Evolutionary conservation across 2,113 vertebrate species (phyloP), one percentile per base, ranked within the genome.

Genomic region (Aegotheles bennettii): DNA sequence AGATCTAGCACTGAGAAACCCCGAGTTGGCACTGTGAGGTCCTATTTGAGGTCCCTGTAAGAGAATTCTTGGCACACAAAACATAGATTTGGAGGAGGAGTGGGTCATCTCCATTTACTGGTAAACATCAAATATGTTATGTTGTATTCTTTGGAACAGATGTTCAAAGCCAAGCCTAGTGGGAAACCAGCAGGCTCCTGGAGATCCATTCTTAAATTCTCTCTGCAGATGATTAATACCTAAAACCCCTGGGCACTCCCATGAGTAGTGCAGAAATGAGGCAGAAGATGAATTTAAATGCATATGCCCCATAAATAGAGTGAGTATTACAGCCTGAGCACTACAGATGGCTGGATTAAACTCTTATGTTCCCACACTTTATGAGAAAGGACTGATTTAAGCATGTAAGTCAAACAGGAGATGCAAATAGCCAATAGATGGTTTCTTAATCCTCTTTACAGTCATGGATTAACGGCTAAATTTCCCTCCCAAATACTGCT

Each of bases 401-500:
- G 5, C 17, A 89, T 16, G 35, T 60, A 50, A 26, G 23, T 35
- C 2, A 1, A 89, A 65, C 40, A 91, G 36, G n/a, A 92, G 63
- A 65, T 69, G 90, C 75, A 83, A 83, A 56, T 6, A 93, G 10
- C n/a, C 67, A 61, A 70, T 54, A 83, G 20, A 45, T 19, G 23
- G 7, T 33, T 88, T 95, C 54, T 80, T 74, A 77, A 88, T 86
- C 45, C 23, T 70, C 50, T 70, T 93, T 40, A 76, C 11, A 83
- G 18, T 4, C 13, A 20, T 40, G 33, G 57, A 76, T 75, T 75
- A 76, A 84, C n/a, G 0, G 1, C n/a, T 64, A 38, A 45, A 0
- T 75, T 93, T 76, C 59, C 45, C 65, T 73, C 43, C 50, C 68
- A 29, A 88, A 53, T 90, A 71, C 8, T 17, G 6, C 21, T 57